These are phyloP conservation scores for Tetragonisca angustula DNA, from an alignment of 2,888 invertebrate species.

Conservation along the genomic window DNA sequence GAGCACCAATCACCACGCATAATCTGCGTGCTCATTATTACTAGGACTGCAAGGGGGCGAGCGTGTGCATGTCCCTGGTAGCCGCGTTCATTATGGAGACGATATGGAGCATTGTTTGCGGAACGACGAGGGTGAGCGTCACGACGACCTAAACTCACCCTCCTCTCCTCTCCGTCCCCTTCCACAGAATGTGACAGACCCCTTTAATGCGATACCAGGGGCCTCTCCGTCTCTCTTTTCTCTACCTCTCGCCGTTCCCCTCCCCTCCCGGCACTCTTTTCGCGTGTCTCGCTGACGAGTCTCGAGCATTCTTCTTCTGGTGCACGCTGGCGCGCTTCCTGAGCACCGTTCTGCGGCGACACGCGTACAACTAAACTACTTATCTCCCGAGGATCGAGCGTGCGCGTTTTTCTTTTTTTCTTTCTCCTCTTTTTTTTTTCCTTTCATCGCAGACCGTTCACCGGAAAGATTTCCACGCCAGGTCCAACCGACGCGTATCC, in stretches of 20 bases:
- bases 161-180: constrained; percentile 3
- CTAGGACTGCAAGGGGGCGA: constrained; percentile 79
- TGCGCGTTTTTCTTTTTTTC: constrained; percentile 35
- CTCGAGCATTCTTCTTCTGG: constrained; percentile 68
- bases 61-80: constrained; percentile 67
- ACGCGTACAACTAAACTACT: constrained; percentile 78
- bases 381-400: constrained; percentile 66
- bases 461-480: constrained; percentile 62
- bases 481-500: constrained; percentile 29
- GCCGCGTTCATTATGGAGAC: constrained; percentile 83
- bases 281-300: constrained; percentile 65
- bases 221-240: constrained; percentile 42
- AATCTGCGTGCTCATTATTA: constrained; percentile 84
- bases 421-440: background rate
- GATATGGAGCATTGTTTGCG: constrained; percentile 83
- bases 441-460: constrained; percentile 20
- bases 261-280: constrained; percentile 41
- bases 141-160: constrained; percentile 65
- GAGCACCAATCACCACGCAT: constrained; percentile 83
- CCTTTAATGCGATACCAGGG: constrained; percentile 74
- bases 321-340: constrained; percentile 65
- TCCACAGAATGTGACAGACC: constrained; percentile 46
- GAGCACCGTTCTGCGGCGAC: constrained; percentile 68
- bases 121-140: constrained; percentile 81
- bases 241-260: constrained; percentile 14